Base-by-base conservation (phyloP, 2,113 vertebrate species). In the Saimiri boliviensis region DNA sequence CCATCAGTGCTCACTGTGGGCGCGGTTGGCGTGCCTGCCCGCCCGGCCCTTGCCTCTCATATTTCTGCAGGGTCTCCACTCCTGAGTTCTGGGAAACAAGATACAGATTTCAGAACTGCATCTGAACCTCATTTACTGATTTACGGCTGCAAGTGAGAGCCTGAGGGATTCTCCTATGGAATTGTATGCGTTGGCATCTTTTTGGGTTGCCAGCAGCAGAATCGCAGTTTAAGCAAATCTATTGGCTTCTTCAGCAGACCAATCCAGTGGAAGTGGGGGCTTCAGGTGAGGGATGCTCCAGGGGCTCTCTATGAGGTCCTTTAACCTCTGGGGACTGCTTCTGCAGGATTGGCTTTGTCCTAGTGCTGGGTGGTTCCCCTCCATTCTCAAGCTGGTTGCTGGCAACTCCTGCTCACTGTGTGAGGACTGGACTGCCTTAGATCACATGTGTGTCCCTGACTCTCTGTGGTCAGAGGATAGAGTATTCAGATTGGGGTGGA, bases 241-340 rank as follows among this genome's bases (percentile, higher is more conserved):
- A 1, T 17, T 19, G 14, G 66, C 81, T 32, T 85, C 19, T 52
- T 6, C 27, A 1, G 2, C 71, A 30, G 56, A 27, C 5, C 23
- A 3, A 0, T 5, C 54, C 0, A 5, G 23, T 0, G 40, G 70
- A 1, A 9, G 58, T 0, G 49, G 27, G 16, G 42, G 94, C 45
- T 85, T 70, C 35, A 35, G 95, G 63, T 35, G 70, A 27, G 25
- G 42, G 0, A 0, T 4, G 56, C 56, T 90, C 47, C 47, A 6
- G 70, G 11, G 5, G n/a, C 60, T 32, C 8, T 13, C 8, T 12
- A 1, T 16, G 6, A 13, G 0, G 30, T 8, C 27, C 42, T 49
- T n/a, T 7, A 30, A 6, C 45, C 35, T 56, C 68, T 1, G 11
- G 2, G 21, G 6, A 45, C 16, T 19, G 8, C 77, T 42, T 40